Conservation (phyloP, 2,888 invertebrate genomes). For the Myathropa florea region DNA sequence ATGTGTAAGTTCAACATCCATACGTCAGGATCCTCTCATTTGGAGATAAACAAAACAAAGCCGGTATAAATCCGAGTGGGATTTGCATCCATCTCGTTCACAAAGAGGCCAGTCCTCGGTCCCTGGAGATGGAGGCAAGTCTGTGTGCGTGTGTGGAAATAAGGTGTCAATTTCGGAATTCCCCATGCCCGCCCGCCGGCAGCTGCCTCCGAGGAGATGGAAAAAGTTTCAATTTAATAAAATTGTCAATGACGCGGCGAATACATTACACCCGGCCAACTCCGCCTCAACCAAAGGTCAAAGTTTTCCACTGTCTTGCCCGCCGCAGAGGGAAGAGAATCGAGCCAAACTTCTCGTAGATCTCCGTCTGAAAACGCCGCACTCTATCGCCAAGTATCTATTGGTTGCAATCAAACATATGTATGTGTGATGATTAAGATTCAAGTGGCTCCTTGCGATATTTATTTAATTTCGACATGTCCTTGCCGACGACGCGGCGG, state of each 20-base stretch:
- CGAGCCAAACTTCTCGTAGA: background rate
- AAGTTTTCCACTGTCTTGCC: background rate
- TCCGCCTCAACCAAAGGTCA: background rate
- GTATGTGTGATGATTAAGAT: slow-evolving; percentile 26
- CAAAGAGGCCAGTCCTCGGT: background rate
- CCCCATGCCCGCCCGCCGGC: background rate
- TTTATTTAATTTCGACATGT: slow-evolving; percentile 3
- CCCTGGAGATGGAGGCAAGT: background rate
- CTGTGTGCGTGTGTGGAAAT: background rate
- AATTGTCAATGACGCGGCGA: slow-evolving; percentile 31
- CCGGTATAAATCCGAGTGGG: slow-evolving; percentile 27
- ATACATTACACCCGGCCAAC: slow-evolving; percentile 8
- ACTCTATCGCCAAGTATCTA: background rate
- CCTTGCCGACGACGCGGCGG: background rate
- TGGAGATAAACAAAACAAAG: slow-evolving; percentile 37
- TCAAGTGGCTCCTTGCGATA: slow-evolving; percentile 5
- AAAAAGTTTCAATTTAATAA: slow-evolving; percentile 46
- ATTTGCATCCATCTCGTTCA: slow-evolving; percentile 5
- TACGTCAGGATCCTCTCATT: slow-evolving; percentile 23
- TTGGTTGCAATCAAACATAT: slow-evolving; percentile 7
- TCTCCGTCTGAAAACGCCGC: background rate
- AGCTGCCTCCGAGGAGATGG: background rate
- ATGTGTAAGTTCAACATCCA: background rate
- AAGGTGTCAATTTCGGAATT: background rate
- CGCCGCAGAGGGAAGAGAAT: background rate